Conservation (phyloP, 2,888 invertebrate species). For the Zeuzera pyrina region DNA sequence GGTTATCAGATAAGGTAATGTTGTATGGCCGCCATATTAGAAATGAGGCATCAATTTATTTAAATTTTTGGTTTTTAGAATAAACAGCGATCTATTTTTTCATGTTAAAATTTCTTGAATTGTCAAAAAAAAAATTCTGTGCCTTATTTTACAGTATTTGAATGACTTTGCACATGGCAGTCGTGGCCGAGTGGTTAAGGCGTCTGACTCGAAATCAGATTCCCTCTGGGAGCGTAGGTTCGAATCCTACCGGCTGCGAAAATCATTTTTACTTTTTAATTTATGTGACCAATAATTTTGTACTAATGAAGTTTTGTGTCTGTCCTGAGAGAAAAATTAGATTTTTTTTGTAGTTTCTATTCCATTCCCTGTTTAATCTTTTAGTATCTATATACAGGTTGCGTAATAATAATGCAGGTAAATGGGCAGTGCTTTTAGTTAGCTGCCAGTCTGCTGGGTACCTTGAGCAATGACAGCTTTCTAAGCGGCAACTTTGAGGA, state of each 20-base stretch:
- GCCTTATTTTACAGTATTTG: too few relatives aligned
- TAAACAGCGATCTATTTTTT: neutral
- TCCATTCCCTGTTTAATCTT: neutral
- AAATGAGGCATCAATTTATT: too few relatives aligned
- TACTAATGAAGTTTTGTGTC: too few relatives aligned
- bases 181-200: conserved; percentile 82
- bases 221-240: conserved; percentile 92
- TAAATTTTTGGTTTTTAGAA: too few relatives aligned
- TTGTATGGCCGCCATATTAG: too few relatives aligned
- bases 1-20: too few relatives aligned
- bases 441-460: too few relatives aligned
- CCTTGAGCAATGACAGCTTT: too few relatives aligned
- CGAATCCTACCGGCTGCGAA: conserved; percentile 90
- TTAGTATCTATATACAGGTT: neutral
- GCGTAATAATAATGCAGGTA: neutral
- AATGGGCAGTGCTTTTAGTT: neutral
- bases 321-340: neutral
- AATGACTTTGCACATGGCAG: too few relatives aligned
- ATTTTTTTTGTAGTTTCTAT: neutral
- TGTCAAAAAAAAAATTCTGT: conserved; percentile 27
- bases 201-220: conserved; percentile 85
- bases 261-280: too few relatives aligned
- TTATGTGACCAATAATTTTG: too few relatives aligned
- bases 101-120: neutral
- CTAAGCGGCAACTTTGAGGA: too few relatives aligned